These are phyloP conservation scores for Conomelus anceps DNA, from an alignment of 2,888 invertebrate genomes.

Conservation along the genomic window DNA sequence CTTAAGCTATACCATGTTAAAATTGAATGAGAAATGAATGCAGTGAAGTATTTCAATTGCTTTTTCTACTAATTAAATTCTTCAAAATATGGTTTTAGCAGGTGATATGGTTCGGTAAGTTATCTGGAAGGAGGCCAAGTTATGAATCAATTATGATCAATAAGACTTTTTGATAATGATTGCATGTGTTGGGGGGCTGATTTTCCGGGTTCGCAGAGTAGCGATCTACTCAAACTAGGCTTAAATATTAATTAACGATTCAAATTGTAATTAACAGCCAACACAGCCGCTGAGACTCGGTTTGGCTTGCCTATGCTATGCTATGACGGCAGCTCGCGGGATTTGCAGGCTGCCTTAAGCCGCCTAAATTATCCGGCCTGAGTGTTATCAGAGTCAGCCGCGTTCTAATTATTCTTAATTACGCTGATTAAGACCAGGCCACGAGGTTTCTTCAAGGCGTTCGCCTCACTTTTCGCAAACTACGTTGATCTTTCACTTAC, in stretches of 20 bases:
- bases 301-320: no score
- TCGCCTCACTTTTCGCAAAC: not conserved
- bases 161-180: not conserved
- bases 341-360: not conserved
- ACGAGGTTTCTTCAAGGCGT: not conserved
- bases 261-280: not conserved
- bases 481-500: not conserved
- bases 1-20: no score
- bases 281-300: not conserved
- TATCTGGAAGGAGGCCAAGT: not conserved
- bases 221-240: not conserved
- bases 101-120: not conserved
- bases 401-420: not conserved
- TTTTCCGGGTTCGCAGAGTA: not conserved
- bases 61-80: no score
- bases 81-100: no score
- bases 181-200: not conserved
- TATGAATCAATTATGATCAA: not conserved
- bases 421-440: not conserved
- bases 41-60: no score
- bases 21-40: no score
- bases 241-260: not conserved
- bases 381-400: not conserved
- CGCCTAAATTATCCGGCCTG: not conserved
- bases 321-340: not conserved